phyloP scores from a whole-genome alignment of 2,888 invertebrate species.

The Cheiracanthium punctorium region DNA sequence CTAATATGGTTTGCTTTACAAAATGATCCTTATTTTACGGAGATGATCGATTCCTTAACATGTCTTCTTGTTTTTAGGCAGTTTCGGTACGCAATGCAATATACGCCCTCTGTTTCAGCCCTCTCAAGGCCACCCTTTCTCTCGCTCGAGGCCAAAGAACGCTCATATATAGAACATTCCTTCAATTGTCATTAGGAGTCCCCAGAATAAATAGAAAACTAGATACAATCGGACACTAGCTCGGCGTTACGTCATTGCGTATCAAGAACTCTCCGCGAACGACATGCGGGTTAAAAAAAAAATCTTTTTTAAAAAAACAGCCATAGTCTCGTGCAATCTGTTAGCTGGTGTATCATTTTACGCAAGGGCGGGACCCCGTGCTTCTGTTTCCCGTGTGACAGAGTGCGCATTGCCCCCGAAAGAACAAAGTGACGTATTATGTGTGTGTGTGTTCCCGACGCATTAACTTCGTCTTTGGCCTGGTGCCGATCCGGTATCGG shows the following conservation, averaged over 20 bases:
- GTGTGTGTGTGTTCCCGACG: too few species aligned
- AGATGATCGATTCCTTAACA: too few species aligned
- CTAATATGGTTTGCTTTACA: too few species aligned
- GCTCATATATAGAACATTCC: neutral
- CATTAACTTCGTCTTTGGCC: neutral
- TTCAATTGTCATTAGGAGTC: neutral
- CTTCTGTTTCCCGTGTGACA: conserved; percentile 67
- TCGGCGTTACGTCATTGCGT: neutral
- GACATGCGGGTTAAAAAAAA: neutral
- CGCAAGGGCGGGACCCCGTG: conserved; percentile 51
- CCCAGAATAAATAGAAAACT: neutral
- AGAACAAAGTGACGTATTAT: conserved; percentile 50
- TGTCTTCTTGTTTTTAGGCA: too few species aligned
- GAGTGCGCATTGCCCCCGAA: conserved; percentile 17
- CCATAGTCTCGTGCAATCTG: conserved; percentile 30
- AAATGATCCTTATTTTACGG: too few species aligned
- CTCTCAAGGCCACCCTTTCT: neutral
- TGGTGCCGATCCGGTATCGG: neutral
- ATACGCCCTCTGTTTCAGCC: too few species aligned
- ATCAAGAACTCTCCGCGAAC: conserved; percentile 1
- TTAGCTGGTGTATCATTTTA: conserved; percentile 45
- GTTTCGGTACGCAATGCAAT: too few species aligned
- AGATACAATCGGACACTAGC: neutral
- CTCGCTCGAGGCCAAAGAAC: neutral
- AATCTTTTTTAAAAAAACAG: neutral